phyloP scores from a whole-genome alignment of 2,113 vertebrate species.

The Malurus melanocephalus region DNA sequence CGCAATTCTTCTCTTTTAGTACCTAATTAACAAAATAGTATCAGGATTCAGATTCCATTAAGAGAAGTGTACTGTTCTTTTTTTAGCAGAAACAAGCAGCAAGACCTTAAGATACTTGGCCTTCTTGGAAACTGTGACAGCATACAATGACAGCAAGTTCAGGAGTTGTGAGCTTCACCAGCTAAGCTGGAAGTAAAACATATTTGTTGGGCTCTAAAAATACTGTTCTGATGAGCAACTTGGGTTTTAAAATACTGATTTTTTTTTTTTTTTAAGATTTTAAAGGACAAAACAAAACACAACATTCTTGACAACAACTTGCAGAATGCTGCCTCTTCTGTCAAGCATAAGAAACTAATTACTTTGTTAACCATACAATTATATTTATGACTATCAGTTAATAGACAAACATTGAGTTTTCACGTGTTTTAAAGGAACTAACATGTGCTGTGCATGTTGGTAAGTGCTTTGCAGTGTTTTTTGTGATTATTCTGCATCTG shows the following conservation, averaged over 20 bases:
- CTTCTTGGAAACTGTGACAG: neutral
- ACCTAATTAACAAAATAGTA: neutral
- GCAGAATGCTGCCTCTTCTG: neutral
- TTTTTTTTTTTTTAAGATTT: neutral
- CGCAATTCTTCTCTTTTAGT: neutral
- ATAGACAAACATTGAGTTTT: neutral
- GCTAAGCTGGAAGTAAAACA: fast-evolving
- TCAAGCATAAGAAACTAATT: neutral
- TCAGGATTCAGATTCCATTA: neutral
- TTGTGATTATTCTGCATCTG: neutral
- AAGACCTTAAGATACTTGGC: neutral
- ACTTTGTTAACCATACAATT: neutral
- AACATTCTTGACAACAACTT: neutral
- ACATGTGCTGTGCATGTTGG: neutral
- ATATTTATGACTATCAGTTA: neutral
- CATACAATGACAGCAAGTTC: neutral
- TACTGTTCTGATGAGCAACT: neutral
- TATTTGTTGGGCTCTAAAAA: neutral
- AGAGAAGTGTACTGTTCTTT: neutral
- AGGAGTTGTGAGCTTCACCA: neutral
- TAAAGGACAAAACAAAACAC: neutral
- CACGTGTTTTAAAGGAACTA: neutral
- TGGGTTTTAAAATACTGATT: neutral
- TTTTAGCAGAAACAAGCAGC: neutral
- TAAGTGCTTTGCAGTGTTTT: neutral